Conservation (phyloP, 2,113 vertebrate species). For the Caracal caracal region DNA sequence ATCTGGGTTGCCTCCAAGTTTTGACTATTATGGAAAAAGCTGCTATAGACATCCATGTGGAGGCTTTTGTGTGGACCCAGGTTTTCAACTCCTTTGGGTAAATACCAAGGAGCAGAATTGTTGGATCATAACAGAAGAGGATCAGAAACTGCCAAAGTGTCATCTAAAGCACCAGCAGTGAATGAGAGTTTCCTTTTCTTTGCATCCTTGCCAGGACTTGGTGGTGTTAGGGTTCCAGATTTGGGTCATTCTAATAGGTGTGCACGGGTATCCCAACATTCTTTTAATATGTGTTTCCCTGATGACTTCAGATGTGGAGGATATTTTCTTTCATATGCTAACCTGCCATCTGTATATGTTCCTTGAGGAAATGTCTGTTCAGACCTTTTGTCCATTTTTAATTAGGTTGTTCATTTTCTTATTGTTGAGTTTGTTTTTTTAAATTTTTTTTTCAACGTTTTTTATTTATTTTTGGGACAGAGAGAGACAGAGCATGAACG, state of each 20-base stretch:
- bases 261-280: background rate
- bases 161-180: background rate
- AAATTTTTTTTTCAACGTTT: no score
- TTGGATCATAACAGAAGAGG: background rate
- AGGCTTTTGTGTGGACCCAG: background rate
- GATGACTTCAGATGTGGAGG: background rate
- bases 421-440: no score
- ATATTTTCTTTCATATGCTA: background rate
- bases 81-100: background rate
- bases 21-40: background rate
- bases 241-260: background rate
- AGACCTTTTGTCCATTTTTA: background rate
- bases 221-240: background rate
- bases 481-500: no score
- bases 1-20: background rate
- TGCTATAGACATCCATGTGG: background rate
- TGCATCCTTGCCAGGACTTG: background rate
- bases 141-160: background rate
- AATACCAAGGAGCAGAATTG: background rate
- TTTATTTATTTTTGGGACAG: no score
- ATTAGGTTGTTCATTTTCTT: background rate
- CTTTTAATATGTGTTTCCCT: background rate
- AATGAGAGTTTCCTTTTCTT: background rate
- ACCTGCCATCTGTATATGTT: background rate
- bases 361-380: background rate